Base-by-base conservation (phyloP, 2,888 invertebrate genomes). In the Lapara coniferarum region DNA sequence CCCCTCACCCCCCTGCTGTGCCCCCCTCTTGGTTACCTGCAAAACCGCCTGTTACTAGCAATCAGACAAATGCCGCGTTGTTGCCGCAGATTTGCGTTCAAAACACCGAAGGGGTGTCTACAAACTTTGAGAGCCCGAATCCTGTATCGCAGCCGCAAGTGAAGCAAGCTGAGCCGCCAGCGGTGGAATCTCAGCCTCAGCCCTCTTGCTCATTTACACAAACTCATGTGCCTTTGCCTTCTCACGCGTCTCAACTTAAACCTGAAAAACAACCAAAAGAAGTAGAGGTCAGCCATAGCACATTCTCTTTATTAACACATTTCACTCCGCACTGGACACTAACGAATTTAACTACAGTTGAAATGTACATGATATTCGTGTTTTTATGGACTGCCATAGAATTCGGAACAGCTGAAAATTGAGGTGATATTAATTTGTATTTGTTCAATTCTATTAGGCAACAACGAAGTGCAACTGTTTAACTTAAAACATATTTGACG, bases 201-300 rank as follows among this genome's bases (percentile, higher is more conserved):
- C 91, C 93, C 52, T 91, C 93, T 73, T 93, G 93, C 78, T 93
- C 93, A 30, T 92, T 85, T 78, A 85, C 78, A 70, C 83, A 86
- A 70, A 83, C 85, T 46, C 79, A 78, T 51, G 53, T 66, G 57
- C 51, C 66, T 19, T 78, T 77, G 71, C 78, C 85, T 59, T 79
- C 77, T 72, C 79, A 82, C 68, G 74, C 81, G 71, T 77, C 86
- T 70, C 92, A 89, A 75, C 88, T 89, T 74, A 92, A 89, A 83
- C 89, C 89, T 68, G 88, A 89, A 70, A 84, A 84, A 77, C 88
- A 84, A 74, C 83, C 89, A 13, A 89, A 90, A 88, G 93, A 93
- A 90, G 92, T 92, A 74, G 93, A 93, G 93, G 93, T 93, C 90
- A 93, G 93, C 88, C 76, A 78, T 82, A 70, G 57, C 51, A 59